These are phyloP conservation scores for Agraylea sexmaculata DNA, from an alignment of 1,140 invertebrate genomes.

Conservation along the genomic window DNA sequence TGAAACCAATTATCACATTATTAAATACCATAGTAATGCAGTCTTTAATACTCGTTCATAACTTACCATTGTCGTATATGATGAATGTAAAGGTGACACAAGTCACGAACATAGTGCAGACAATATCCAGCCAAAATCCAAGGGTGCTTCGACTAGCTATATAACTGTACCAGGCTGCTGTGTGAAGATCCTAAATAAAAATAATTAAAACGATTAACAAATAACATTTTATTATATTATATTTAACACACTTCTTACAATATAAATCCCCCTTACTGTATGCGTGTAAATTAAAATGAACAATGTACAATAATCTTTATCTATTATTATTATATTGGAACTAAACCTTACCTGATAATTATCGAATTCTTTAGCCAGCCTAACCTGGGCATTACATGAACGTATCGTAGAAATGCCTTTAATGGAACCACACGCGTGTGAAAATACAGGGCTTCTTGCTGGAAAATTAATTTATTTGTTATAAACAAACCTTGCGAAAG, in stretches of 20 bases:
- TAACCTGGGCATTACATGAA: conserved; percentile 47
- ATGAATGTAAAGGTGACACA: conserved; percentile 43
- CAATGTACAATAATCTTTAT: not conserved
- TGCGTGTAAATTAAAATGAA: not conserved
- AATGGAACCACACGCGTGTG: conserved; percentile 58
- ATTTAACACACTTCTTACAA: not conserved
- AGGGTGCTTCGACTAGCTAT: conserved; percentile 65
- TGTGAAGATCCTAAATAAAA: conserved; percentile 48
- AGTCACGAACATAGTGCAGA: conserved; percentile 48
- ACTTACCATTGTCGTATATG: conserved; percentile 26
- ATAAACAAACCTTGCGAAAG: not conserved
- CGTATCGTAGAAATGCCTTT: conserved; percentile 64
- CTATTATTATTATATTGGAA: not conserved
- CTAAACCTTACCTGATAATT: conserved; percentile 24
- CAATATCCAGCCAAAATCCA: conserved; percentile 51
- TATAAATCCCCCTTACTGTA: not conserved
- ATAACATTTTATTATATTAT: not conserved
- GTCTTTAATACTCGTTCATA: not conserved
- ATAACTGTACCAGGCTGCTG: conserved; percentile 58
- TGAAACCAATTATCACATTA: conserved; percentile 2
- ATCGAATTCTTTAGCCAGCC: conserved; percentile 55
- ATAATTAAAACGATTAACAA: conserved; percentile 12
- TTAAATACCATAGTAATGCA: not conserved
- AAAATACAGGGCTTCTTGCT: conserved; percentile 62
- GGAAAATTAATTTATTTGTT: conserved; percentile 17